Evolutionary conservation across 1,140 invertebrate genomes (phyloP).

Genomic region (Scaptomyza graminum): DNA sequence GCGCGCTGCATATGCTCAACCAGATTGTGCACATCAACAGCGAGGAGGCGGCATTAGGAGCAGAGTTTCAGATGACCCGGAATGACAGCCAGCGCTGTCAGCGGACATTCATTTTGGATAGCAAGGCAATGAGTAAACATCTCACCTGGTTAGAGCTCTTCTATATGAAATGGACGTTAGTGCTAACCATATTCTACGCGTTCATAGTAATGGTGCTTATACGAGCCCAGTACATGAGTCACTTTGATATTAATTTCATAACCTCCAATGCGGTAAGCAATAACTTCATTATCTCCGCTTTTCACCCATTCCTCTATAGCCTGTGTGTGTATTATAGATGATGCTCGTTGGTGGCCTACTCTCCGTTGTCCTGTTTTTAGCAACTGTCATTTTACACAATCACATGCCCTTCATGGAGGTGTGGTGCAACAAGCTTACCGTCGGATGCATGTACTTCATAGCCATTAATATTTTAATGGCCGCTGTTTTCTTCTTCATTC

Average conservation of each 20-base stretch:
- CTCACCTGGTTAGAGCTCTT: slow-evolving; percentile 39
- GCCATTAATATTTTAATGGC: slow-evolving; percentile 41
- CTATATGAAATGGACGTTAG: slow-evolving; percentile 58
- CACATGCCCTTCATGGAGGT: slow-evolving; percentile 42
- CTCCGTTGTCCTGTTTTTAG: slow-evolving; percentile 27
- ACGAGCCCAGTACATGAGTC: too few species aligned
- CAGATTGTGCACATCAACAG: slow-evolving; percentile 35
- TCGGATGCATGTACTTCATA: slow-evolving; percentile 52
- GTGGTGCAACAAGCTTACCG: slow-evolving; percentile 52
- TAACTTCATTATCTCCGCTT: neutral
- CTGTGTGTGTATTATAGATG: slow-evolving; percentile 34
- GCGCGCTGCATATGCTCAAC: slow-evolving; percentile 53
- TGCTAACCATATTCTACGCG: slow-evolving; percentile 41
- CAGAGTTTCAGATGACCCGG: neutral
- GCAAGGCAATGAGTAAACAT: too few species aligned
- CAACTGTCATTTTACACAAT: slow-evolving; percentile 41
- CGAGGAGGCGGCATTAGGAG: neutral
- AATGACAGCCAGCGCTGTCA: too few species aligned
- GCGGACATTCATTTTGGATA: too few species aligned
- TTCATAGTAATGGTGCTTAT: slow-evolving; percentile 41
- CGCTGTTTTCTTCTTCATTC: slow-evolving; percentile 50
- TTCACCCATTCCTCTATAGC: too few species aligned
- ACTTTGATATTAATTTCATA: neutral
- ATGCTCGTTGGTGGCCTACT: slow-evolving; percentile 49
- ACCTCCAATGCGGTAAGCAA: slow-evolving; percentile 51